phyloP scores from a whole-genome alignment of 2,797 vertebrate species.

The Emydoidea blandingii region DNA sequence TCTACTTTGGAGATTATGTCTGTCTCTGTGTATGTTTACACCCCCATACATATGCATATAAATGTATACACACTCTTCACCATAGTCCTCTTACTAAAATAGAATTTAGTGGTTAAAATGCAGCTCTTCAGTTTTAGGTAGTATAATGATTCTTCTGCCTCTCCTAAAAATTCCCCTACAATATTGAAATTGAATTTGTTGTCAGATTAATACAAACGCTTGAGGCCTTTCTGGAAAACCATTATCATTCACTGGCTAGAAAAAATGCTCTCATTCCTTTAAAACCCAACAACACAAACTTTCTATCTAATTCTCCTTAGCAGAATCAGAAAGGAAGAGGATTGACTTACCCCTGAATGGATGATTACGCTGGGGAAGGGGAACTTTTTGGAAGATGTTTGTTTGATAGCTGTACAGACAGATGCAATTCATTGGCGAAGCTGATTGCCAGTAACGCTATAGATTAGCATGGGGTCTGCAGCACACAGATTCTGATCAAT shows the following conservation, averaged over 20 bases:
- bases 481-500: constrained; percentile 90
- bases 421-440: constrained; percentile 80
- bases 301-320: constrained; percentile 50
- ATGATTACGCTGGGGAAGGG: constrained; percentile 74
- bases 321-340: constrained; percentile 71
- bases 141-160: constrained; percentile 31
- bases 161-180: constrained; percentile 56
- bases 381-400: constrained; percentile 54
- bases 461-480: constrained; percentile 90
- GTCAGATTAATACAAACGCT: constrained; percentile 50
- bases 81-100: background rate
- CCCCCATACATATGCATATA: background rate
- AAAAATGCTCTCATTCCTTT: constrained; percentile 62
- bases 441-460: constrained; percentile 86
- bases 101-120: background rate
- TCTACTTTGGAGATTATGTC: background rate
- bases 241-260: constrained; percentile 68
- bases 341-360: constrained; percentile 78
- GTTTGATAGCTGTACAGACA: constrained; percentile 75
- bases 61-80: background rate
- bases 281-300: constrained; percentile 68
- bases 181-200: constrained; percentile 63
- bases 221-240: constrained; percentile 71
- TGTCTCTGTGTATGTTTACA: background rate
- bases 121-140: constrained; percentile 18